Evolutionary conservation across 2,113 vertebrate species (phyloP), one percentile per base, ranked within the genome.

Genomic region (rat (Rattus norvegicus)): DNA sequence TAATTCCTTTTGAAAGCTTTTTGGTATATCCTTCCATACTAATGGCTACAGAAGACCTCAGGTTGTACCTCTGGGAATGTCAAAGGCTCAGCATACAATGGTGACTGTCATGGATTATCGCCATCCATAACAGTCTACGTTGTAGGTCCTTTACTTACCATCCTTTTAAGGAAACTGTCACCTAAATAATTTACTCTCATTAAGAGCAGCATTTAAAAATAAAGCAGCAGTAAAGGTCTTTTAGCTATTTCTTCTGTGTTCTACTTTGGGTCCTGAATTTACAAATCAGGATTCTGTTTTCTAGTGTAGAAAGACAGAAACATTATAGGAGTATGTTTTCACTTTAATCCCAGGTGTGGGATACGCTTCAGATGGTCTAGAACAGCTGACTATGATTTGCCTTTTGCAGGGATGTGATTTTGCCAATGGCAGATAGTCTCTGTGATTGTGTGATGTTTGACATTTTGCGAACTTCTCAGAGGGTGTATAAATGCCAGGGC

Each of bases 1-100:
- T 63, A 67, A 67, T 79, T 93, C 36, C 39, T 59, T 75, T 85
- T 47, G 47, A 88, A 92, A 65, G 52, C 47, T 83, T 79, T 39
- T 69, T 39, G 83, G 59, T 30, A 28, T 28, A n/a, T 70, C 69
- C 91, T 86, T 88, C 92, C 20, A 3, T 80, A 36, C 77, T 75
- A 87, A 93, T 81, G 85, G 65, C 49, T 77, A 49, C 43, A 76
- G 43, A 93, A 79, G 84, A 52, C 75, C 73, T 93, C 30, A n/a
- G 28, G 67, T 72, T 75, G 56, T 85, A 72, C 70, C n/a, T 88
- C 54, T 70, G 26, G 84, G 73, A 70, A 88, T 84, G 67, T 72
- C 30, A 26, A 63, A 94, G 39, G 72, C 26, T 84, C 75, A 26
- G 28, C 33, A 52, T 76, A 83, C 85, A 76, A 22, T 77, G 88